Conservation (phyloP, 2,888 invertebrate species). For the Arge pagana region DNA sequence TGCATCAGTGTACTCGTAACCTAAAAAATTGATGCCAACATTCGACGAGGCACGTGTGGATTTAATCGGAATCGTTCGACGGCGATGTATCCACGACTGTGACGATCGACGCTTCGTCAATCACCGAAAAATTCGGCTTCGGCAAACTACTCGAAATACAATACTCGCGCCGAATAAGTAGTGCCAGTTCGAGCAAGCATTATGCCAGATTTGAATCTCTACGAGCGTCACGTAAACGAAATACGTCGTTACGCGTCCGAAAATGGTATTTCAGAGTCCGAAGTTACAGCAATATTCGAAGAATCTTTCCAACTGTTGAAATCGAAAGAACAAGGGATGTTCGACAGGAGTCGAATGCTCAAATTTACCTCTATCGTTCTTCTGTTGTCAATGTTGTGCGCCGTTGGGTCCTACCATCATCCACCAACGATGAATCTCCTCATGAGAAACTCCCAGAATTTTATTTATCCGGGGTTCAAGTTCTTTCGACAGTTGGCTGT, state of each 20-base stretch:
- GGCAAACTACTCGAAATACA: too few relatives aligned
- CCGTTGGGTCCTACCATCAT: slow-evolving; percentile 61
- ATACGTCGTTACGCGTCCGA: slow-evolving; percentile 65
- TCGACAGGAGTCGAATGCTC: slow-evolving; percentile 56
- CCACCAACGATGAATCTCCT: slow-evolving; percentile 70
- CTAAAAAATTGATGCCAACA: too few relatives aligned
- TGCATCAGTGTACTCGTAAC: too few relatives aligned
- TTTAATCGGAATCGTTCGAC: too few relatives aligned
- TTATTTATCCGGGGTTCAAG: slow-evolving; percentile 80
- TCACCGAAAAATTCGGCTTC: too few relatives aligned
- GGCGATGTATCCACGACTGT: too few relatives aligned
- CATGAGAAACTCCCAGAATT: slow-evolving; percentile 75
- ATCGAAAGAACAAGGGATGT: slow-evolving; percentile 38
- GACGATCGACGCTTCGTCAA: too few relatives aligned
- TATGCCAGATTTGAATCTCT: too few relatives aligned
- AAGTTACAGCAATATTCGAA: slow-evolving; percentile 67
- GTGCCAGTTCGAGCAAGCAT: too few relatives aligned
- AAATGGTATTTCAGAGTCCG: slow-evolving; percentile 65
- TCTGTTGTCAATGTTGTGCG: slow-evolving; percentile 55
- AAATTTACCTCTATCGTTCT: slow-evolving; percentile 43
- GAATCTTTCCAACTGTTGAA: slow-evolving; percentile 61
- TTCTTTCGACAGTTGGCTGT: slow-evolving; percentile 73
- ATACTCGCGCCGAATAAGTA: too few relatives aligned
- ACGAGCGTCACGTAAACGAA: slow-evolving; percentile 64
- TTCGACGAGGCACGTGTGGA: too few relatives aligned